phyloP scores from a whole-genome alignment of 2,797 vertebrate species.

The Alauda arvensis region DNA sequence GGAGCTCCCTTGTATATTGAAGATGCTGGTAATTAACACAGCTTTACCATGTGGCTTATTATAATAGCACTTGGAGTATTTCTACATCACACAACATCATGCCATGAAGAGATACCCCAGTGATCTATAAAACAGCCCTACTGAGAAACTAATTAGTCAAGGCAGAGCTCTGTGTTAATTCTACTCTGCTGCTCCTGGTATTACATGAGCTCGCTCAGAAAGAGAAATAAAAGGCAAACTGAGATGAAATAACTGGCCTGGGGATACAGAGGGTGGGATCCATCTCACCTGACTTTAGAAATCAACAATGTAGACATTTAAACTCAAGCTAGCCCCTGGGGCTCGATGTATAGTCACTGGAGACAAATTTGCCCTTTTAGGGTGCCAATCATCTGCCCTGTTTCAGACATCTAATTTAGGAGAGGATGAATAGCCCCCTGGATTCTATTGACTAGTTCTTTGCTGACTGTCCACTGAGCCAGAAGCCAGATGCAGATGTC shows the following conservation, averaged over 20 bases:
- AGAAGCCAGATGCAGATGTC: conserved; percentile 20
- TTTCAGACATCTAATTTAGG: conserved; percentile 46
- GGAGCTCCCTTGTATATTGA: neutral
- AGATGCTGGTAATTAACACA: neutral
- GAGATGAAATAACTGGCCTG: conserved; percentile 30
- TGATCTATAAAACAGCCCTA: conserved; percentile 21
- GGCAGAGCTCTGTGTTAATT: conserved; percentile 14
- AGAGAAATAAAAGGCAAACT: conserved; percentile 23
- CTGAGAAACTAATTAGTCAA: conserved; percentile 40
- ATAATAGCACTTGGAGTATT: neutral
- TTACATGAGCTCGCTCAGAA: neutral
- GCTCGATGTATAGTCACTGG: conserved; percentile 1
- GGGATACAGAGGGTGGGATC: conserved; percentile 30
- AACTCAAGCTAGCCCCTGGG: neutral
- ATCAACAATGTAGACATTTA: conserved; percentile 36
- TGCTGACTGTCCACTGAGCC: neutral
- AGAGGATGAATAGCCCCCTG: conserved; percentile 26
- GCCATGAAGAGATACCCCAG: neutral
- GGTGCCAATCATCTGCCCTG: conserved; percentile 41
- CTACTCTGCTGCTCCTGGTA: neutral
- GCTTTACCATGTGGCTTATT: neutral
- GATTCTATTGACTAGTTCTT: conserved; percentile 43
- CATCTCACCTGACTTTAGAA: conserved; percentile 54
- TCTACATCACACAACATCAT: neutral
- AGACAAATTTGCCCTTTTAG: conserved; percentile 51